These are phyloP conservation scores for Elgonia sp. DNA, from an alignment of 2,888 invertebrate species.

Conservation along the genomic window DNA sequence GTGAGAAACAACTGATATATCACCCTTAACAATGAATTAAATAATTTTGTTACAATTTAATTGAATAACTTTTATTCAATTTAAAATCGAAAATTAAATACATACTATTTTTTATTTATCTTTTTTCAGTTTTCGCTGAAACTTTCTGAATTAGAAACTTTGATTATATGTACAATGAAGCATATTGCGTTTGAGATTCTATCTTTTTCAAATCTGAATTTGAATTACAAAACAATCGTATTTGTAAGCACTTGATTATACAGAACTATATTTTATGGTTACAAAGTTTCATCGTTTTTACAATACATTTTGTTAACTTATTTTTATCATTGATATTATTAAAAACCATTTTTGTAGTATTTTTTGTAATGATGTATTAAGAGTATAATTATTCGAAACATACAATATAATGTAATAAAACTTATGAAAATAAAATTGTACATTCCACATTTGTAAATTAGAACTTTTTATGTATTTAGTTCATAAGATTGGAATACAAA, in stretches of 20 bases:
- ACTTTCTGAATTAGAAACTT: too few species aligned
- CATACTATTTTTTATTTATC: too few species aligned
- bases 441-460: conserved; percentile 19
- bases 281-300: too few species aligned
- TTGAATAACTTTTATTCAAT: too few species aligned
- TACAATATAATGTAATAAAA: background rate
- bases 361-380: background rate
- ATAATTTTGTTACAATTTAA: too few species aligned
- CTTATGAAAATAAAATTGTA: conserved; percentile 15
- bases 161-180: background rate
- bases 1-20: too few species aligned
- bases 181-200: conserved; percentile 49
- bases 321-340: too few species aligned
- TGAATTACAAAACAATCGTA: too few species aligned
- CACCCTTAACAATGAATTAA: too few species aligned
- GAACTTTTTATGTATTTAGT: conserved; percentile 16
- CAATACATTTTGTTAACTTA: too few species aligned
- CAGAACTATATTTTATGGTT: background rate
- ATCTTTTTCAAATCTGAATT: background rate
- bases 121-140: too few species aligned
- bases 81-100: too few species aligned
- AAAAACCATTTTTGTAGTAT: background rate
- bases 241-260: background rate
- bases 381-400: background rate
- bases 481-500: background rate